Evolutionary conservation across 2,888 invertebrate species (phyloP).

Genomic region (Pachycephus smyrnensis): DNA sequence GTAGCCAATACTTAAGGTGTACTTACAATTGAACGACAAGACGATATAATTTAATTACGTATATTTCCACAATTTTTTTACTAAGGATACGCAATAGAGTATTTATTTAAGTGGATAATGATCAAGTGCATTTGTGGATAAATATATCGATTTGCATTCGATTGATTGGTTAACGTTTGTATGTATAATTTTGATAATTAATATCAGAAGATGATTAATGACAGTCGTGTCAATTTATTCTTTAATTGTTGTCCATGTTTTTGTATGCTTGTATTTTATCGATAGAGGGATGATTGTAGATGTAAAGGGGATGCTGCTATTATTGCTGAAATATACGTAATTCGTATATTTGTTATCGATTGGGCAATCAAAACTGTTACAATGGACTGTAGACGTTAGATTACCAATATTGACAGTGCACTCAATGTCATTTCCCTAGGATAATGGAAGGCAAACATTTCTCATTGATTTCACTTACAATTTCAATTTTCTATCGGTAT

Average conservation of each 20-base stretch:
- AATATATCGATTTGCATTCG: neutral
- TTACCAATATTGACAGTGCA: neutral
- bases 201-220: neutral
- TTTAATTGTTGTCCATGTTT: neutral
- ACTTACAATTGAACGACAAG: no score
- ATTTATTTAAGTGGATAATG: conserved; percentile 8
- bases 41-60: no score
- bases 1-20: no score
- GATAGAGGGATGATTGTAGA: neutral
- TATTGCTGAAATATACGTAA: neutral
- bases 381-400: neutral
- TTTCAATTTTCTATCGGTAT: neutral
- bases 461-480: neutral
- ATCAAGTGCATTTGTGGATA: neutral
- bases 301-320: neutral
- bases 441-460: conserved; percentile 2
- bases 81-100: neutral
- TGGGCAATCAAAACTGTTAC: neutral
- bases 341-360: neutral
- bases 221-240: neutral
- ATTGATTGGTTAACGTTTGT: neutral
- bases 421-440: neutral
- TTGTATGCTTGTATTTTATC: neutral
- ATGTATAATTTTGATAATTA: no score
- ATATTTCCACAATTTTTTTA: no score